phyloP scores from a whole-genome alignment of 2,888 invertebrate species.

The Drosophila kanekoi region DNA sequence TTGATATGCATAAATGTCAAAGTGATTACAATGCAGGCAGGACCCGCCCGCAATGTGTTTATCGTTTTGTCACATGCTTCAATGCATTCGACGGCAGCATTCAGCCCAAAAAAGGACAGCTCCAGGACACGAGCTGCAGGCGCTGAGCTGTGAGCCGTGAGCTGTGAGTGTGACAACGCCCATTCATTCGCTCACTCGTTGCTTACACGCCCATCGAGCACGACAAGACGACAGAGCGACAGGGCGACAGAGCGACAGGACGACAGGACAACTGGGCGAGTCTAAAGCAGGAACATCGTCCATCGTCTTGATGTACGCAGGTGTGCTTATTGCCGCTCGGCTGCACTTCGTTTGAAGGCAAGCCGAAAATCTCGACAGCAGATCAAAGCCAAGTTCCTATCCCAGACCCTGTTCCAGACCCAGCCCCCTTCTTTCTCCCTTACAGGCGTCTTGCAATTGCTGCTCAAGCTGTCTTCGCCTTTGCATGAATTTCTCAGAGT shows the following conservation, averaged over 20 bases:
- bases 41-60: slow-evolving; percentile 77
- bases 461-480: slow-evolving; percentile 54
- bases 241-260: slow-evolving; percentile 8
- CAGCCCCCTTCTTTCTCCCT: neutral
- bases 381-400: slow-evolving; percentile 73
- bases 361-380: slow-evolving; percentile 77
- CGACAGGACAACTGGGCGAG: slow-evolving; percentile 4
- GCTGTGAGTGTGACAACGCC: slow-evolving; percentile 71
- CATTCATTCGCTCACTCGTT: slow-evolving; percentile 78
- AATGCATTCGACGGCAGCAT: slow-evolving; percentile 61
- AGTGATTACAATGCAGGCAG: slow-evolving; percentile 82
- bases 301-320: slow-evolving; percentile 79
- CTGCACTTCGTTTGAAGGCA: slow-evolving; percentile 78
- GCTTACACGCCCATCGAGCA: slow-evolving; percentile 81
- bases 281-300: slow-evolving; percentile 29
- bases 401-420: slow-evolving; percentile 6
- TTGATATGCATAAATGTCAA: slow-evolving; percentile 84
- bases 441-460: slow-evolving; percentile 14
- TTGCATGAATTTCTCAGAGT: slow-evolving; percentile 32
- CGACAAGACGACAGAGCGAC: slow-evolving; percentile 48
- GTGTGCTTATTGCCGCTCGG: slow-evolving; percentile 83
- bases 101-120: slow-evolving; percentile 62
- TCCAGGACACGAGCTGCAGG: slow-evolving; percentile 33
- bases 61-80: slow-evolving; percentile 82
- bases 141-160: slow-evolving; percentile 44